Evolutionary conservation across 1,140 invertebrate genomes (phyloP).

Genomic region (Hypothenemus hampei): DNA sequence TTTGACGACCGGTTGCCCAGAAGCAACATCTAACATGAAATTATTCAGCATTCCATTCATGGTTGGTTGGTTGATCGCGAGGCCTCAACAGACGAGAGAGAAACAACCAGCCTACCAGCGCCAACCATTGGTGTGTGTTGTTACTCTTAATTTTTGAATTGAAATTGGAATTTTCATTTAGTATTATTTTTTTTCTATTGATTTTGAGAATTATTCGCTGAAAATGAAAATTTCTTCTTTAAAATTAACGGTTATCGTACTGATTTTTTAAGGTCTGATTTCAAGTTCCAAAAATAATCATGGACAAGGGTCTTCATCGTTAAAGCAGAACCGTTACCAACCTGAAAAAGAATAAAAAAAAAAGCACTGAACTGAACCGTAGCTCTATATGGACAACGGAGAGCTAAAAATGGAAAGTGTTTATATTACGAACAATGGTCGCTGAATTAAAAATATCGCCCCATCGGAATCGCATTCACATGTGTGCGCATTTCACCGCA

Average conservation of each 20-base stretch:
- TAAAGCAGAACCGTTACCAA: slow-evolving; percentile 17
- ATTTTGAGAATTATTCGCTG: no score
- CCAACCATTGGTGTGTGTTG: slow-evolving; percentile 6
- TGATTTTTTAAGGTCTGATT: no score
- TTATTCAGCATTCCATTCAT: slow-evolving; percentile 25
- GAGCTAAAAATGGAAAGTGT: slow-evolving; percentile 27
- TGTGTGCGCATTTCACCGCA: slow-evolving; percentile 16
- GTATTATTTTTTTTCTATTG: no score
- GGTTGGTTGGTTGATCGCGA: slow-evolving; percentile 20
- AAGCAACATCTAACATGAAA: slow-evolving; percentile 22
- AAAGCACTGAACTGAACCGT: slow-evolving; percentile 6
- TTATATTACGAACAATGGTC: slow-evolving; percentile 23
- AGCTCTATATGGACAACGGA: slow-evolving; percentile 11
- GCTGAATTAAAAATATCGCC: slow-evolving; percentile 25
- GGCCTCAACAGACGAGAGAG: slow-evolving; percentile 1
- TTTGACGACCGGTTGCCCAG: slow-evolving; percentile 23
- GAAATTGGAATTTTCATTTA: no score
- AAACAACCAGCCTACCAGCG: slow-evolving; percentile 10
- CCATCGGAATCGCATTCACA: slow-evolving; percentile 20
- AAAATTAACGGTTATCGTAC: no score
- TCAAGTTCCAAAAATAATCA: no score
- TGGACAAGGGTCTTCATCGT: slow-evolving; percentile 11
- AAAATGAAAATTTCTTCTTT: no score
- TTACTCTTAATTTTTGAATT: no score
- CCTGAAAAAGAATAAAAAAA: slow-evolving; percentile 2